Evolutionary conservation across 1,140 invertebrate genomes (phyloP).

Genomic region (Nylanderia fulva): DNA sequence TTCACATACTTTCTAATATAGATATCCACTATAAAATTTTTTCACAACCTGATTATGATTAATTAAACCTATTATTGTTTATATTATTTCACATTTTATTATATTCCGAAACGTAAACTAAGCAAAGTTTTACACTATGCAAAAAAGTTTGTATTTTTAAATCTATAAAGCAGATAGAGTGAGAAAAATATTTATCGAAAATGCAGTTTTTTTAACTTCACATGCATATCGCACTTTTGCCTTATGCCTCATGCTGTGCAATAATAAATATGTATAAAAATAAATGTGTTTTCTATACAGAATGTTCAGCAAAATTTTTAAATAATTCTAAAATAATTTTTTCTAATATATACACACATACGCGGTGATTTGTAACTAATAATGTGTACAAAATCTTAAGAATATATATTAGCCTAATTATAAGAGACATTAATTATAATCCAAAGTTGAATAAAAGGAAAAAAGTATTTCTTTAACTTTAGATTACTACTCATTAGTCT

Average conservation of each 20-base stretch:
- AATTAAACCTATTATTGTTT: slow-evolving; percentile 37
- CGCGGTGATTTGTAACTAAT: too few relatives aligned
- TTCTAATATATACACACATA: too few relatives aligned
- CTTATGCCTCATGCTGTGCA: neutral
- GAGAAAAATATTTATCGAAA: slow-evolving; percentile 7
- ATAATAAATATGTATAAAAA: slow-evolving; percentile 22
- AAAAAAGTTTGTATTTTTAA: slow-evolving; percentile 26
- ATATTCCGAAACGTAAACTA: slow-evolving; percentile 2
- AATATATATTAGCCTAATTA: too few relatives aligned
- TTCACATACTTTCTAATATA: neutral
- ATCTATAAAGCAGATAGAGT: neutral
- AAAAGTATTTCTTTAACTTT: too few relatives aligned
- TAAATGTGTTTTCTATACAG: neutral
- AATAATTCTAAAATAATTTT: neutral
- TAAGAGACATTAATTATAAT: too few relatives aligned
- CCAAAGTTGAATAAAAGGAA: too few relatives aligned
- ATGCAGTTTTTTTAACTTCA: neutral
- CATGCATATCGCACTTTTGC: too few relatives aligned
- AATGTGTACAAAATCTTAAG: too few relatives aligned
- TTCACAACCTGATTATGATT: too few relatives aligned
- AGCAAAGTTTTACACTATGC: neutral
- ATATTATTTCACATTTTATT: slow-evolving; percentile 17
- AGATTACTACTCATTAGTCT: too few relatives aligned
- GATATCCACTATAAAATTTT: neutral
- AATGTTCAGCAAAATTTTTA: neutral